phyloP scores from a whole-genome alignment of 2,888 invertebrate species.

The Ophion obscuratus region DNA sequence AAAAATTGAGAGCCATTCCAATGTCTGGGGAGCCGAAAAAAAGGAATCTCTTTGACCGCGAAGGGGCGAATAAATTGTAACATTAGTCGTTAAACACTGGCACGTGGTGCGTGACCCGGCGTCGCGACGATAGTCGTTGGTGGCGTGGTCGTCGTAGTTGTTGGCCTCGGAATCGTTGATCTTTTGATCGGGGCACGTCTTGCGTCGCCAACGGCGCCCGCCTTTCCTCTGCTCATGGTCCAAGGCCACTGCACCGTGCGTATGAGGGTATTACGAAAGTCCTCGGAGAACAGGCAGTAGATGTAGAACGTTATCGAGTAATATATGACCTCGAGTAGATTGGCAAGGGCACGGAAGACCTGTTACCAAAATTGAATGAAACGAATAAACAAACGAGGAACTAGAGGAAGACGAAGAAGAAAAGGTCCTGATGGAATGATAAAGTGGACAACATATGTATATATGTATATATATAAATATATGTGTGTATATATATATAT shows the following conservation, averaged over 20 bases:
- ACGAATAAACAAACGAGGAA: slow-evolving; percentile 38
- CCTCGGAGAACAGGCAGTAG: slow-evolving; percentile 91
- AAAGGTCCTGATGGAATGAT: background rate
- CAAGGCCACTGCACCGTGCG: slow-evolving; percentile 88
- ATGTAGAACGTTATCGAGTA: slow-evolving; percentile 92
- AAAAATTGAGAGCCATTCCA: too few relatives aligned
- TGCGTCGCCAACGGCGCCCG: slow-evolving; percentile 61
- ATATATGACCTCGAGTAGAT: slow-evolving; percentile 90
- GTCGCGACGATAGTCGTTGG: slow-evolving; percentile 77
- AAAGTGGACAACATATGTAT: background rate
- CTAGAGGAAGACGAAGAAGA: background rate
- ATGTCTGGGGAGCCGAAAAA: too few relatives aligned
- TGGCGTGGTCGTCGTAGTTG: slow-evolving; percentile 77
- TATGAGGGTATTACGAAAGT: slow-evolving; percentile 89
- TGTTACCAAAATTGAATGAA: slow-evolving; percentile 73
- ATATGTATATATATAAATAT: too few relatives aligned
- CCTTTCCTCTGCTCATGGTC: slow-evolving; percentile 72
- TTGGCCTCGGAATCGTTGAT: slow-evolving; percentile 75
- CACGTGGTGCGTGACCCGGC: slow-evolving; percentile 76
- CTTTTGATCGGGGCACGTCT: slow-evolving; percentile 76
- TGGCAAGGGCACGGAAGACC: slow-evolving; percentile 90
- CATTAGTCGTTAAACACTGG: slow-evolving; percentile 74
- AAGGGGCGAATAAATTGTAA: background rate
- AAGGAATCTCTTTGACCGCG: background rate
- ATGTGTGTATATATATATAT: too few relatives aligned